Evolutionary conservation across 2,888 invertebrate species (phyloP).

Genomic region (Pteria penguin): DNA sequence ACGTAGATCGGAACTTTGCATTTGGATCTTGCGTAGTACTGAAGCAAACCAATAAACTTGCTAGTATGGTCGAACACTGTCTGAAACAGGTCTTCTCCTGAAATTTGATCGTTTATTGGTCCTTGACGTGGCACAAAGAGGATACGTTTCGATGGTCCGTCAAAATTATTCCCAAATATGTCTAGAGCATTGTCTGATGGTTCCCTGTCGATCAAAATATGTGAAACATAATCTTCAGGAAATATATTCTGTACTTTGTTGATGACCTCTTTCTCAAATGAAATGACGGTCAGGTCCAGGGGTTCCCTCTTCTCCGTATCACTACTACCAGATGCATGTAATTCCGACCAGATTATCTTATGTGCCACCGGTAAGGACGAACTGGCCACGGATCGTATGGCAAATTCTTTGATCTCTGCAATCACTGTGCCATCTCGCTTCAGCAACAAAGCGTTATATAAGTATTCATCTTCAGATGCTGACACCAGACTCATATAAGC

Average conservation of each 20-base stretch:
- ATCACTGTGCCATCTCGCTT: constrained; percentile 16
- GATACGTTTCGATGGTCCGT: no score
- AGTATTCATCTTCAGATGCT: background rate
- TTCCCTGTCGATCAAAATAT: background rate
- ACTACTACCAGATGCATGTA: no score
- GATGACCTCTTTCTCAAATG: background rate
- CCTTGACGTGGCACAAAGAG: no score
- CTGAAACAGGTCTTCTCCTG: constrained; percentile 20
- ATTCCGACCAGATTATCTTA: no score
- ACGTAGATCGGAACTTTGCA: constrained; percentile 8
- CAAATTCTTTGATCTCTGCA: constrained; percentile 24
- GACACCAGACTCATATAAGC: constrained; percentile 3
- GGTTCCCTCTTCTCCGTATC: no score
- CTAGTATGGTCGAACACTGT: constrained; percentile 1
- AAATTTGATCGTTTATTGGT: no score
- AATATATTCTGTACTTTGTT: background rate
- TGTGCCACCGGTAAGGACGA: no score
- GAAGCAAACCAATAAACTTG: constrained; percentile 7
- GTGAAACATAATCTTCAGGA: no score
- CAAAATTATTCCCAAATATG: no score
- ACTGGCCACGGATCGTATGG: background rate
- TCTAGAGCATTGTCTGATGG: background rate
- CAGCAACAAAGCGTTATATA: constrained; percentile 16
- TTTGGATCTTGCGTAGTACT: background rate
- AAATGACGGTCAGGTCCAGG: no score